Percentiles rank a stretch among this genome's conserved stretches.
These are phyloP conservation scores for Ctenosaura bakeri DNA, from an alignment of 2,797 vertebrate genomes.

Conservation along the genomic window DNA sequence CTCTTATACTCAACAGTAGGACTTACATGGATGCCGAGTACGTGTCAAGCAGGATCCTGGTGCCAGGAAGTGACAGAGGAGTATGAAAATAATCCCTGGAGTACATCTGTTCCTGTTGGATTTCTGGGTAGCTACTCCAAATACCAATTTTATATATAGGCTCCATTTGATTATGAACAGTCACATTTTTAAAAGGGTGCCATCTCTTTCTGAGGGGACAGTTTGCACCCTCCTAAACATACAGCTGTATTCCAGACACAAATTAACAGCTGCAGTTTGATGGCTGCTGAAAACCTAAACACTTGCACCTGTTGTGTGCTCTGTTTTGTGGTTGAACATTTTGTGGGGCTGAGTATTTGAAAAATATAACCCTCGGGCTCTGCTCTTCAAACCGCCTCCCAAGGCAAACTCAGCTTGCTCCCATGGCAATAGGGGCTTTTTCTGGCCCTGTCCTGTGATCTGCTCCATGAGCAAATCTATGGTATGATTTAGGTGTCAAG, in stretches of 20 bases:
- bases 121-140: conserved; percentile 35
- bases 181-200: conserved; percentile 30
- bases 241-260: conserved; percentile 38
- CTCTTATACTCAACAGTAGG: conserved; percentile 11
- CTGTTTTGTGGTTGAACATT: conserved; percentile 22
- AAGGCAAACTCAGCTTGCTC: conserved; percentile 1
- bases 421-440: background rate
- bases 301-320: conserved; percentile 24
- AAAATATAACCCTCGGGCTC: conserved; percentile 34
- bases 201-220: conserved; percentile 32
- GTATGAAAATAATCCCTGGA: conserved; percentile 36
- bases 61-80: conserved; percentile 26
- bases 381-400: background rate
- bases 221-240: conserved; percentile 26
- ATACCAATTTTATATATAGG: conserved; percentile 22
- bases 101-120: conserved; percentile 37
- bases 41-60: conserved; percentile 27
- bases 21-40: conserved; percentile 8
- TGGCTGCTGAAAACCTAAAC: conserved; percentile 44
- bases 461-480: background rate
- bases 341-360: conserved; percentile 32
- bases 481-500: background rate
- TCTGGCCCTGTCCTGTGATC: background rate
- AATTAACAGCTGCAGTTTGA: conserved; percentile 39
- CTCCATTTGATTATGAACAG: conserved; percentile 23